These are phyloP conservation scores for Xenentodon cancila DNA, from an alignment of 2,797 vertebrate species.

Conservation along the genomic window DNA sequence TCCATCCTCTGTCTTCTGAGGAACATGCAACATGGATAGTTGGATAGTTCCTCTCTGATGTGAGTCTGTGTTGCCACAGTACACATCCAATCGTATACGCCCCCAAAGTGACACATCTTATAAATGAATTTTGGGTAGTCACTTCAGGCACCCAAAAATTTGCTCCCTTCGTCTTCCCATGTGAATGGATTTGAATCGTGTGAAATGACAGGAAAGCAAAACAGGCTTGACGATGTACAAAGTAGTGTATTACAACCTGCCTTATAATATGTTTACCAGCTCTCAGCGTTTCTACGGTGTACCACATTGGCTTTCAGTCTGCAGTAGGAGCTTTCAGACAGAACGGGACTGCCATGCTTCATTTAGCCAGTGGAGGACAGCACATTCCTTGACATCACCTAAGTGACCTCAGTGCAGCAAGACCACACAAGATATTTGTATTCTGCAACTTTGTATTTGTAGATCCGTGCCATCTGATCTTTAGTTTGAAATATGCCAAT, in stretches of 20 bases:
- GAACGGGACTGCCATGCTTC: slow-evolving; percentile 23
- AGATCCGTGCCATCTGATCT: slow-evolving; percentile 14
- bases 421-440: slow-evolving; percentile 17
- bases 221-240: background rate
- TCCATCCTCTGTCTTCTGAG: no score
- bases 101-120: no score
- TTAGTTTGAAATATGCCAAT: background rate
- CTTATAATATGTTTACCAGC: background rate
- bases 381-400: slow-evolving; percentile 44
- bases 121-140: no score
- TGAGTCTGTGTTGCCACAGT: no score
- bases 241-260: background rate
- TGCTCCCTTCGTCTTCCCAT: background rate
- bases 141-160: no score
- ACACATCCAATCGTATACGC: no score
- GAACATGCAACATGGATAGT: no score
- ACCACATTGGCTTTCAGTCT: background rate
- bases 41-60: no score
- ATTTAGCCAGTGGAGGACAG: slow-evolving; percentile 40
- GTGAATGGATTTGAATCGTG: slow-evolving; percentile 9
- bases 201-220: slow-evolving; percentile 17
- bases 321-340: slow-evolving; percentile 45
- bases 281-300: background rate
- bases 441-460: slow-evolving; percentile 1
- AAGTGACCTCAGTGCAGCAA: slow-evolving; percentile 40